Base-by-base conservation (phyloP, 2,113 vertebrate genomes). In the Platysternon megacephalum region DNA sequence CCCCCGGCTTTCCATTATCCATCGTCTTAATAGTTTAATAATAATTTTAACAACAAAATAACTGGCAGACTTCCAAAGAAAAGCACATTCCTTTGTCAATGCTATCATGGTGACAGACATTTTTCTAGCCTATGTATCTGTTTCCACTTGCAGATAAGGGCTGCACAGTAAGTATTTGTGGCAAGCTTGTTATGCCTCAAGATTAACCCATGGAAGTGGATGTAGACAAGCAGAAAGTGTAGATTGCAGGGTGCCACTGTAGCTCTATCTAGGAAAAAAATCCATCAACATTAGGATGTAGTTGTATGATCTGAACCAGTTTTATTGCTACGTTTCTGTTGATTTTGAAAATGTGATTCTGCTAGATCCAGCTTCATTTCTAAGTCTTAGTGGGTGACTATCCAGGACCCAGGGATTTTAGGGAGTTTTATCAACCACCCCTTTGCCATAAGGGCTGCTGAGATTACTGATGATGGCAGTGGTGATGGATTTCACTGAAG, bases 101-200 rank as follows among this genome's bases (percentile, higher is more conserved):
- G 52, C 21, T 61, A 58, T 56, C 65, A 16, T 3, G 0, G 68
- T n/a, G 81, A 58, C 26, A 32, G 13, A 14, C 28, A 53, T 76
- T 32, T 88, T 91, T 86, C 0, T 0, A 90, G 46, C n/a, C n/a
- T 74, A 1, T 21, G 17, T 90, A 91, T 95, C 83, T 86, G 3
- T 68, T 56, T 53, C 84, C 65, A 42, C 4, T 0, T 72, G 79
- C 48, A 1, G 1, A 28, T 79, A 85, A 95, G n/a, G 65, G 46
- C 49, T 85, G 3, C 28, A 24, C 4, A 68, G 21, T 78, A 7
- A 78, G 74, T 3, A 12, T 81, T 86, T 78, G 46, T 85, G 84
- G 52, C 87, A 88, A 85, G 16, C 81, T 97, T 92, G 90, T 88
- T 88, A 85, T 56, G 13, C 65, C 91, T 13, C 68, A 68, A 53